Conservation (phyloP, 1,140 invertebrate species). For the Bathynomus jamesi region DNA sequence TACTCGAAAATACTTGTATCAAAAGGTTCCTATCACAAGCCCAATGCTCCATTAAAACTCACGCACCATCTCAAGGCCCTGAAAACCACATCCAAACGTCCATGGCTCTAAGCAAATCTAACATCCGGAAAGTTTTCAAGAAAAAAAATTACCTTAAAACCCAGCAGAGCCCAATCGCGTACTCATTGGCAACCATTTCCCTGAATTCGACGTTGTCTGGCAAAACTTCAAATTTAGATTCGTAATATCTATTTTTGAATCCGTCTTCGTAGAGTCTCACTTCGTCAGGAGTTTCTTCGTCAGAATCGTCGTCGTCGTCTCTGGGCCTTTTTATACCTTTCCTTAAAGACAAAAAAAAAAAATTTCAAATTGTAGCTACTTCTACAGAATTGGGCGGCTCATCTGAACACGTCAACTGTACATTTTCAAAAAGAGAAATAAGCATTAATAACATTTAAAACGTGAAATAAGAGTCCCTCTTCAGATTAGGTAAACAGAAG, state of each 20-base stretch:
- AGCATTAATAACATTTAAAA: too few relatives aligned
- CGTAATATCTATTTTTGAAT: conserved; percentile 98
- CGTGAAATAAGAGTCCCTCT: too few relatives aligned
- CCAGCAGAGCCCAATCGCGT: conserved; percentile 94
- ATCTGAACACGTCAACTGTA: not conserved
- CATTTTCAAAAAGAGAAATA: too few relatives aligned
- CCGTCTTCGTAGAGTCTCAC: conserved; percentile 95
- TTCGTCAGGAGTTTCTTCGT: conserved; percentile 79
- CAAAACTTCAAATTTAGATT: conserved; percentile 89
- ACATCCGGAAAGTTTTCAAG: too few relatives aligned
- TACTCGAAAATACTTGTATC: too few relatives aligned
- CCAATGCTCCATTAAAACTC: too few relatives aligned
- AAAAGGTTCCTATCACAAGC: too few relatives aligned
- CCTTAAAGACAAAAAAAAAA: not conserved
- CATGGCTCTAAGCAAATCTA: too few relatives aligned
- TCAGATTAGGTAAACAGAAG: too few relatives aligned
- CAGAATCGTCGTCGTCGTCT: conserved; percentile 50
- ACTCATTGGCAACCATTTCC: conserved; percentile 82
- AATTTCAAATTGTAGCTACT: not conserved
- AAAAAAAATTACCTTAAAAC: conserved; percentile 61
- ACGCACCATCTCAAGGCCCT: too few relatives aligned
- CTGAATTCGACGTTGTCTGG: conserved; percentile 75
- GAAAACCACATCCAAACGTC: too few relatives aligned
- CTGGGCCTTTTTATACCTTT: conserved; percentile 17
- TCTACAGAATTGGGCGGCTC: not conserved